A percentile compares a stretch with the other conserved stretches of the same genome.
Evolutionary conservation across 2,888 invertebrate species (phyloP).

Genomic region (Aphidoletes aphidimyza): DNA sequence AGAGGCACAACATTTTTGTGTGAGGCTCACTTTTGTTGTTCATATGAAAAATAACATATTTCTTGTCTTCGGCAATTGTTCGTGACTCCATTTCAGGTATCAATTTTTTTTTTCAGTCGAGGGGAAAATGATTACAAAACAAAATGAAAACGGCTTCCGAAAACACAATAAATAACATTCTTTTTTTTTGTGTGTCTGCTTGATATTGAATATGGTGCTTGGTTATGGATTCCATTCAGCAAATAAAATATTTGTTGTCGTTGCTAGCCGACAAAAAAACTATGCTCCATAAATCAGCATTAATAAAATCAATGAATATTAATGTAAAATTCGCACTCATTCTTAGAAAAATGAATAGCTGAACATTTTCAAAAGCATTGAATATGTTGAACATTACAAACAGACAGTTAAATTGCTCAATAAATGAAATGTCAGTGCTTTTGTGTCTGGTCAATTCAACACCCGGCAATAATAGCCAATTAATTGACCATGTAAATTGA

Average conservation of each 20-base stretch:
- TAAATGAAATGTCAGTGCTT: not conserved
- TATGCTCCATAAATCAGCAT: not conserved
- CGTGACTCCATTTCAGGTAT: conserved; percentile 24
- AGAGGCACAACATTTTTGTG: not conserved
- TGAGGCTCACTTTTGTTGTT: not conserved
- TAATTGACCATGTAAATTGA: conserved; percentile 53
- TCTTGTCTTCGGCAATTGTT: conserved; percentile 2
- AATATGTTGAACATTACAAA: not conserved
- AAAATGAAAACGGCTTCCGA: not conserved
- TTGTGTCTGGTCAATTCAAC: not conserved
- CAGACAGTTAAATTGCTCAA: not conserved
- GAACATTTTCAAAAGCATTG: not conserved
- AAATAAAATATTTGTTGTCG: no score
- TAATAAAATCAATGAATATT: conserved; percentile 3
- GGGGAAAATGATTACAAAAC: not conserved
- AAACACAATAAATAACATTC: not conserved
- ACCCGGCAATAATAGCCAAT: conserved; percentile 22
- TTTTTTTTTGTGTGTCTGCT: not conserved
- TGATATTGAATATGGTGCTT: not conserved
- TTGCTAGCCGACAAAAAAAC: not conserved
- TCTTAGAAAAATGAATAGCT: not conserved
- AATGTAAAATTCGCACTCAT: not conserved
- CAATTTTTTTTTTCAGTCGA: not conserved
- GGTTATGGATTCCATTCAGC: no score
- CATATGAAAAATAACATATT: no score